phyloP scores from a whole-genome alignment of 2,797 vertebrate genomes.

The Pseudochirops cupreus region DNA sequence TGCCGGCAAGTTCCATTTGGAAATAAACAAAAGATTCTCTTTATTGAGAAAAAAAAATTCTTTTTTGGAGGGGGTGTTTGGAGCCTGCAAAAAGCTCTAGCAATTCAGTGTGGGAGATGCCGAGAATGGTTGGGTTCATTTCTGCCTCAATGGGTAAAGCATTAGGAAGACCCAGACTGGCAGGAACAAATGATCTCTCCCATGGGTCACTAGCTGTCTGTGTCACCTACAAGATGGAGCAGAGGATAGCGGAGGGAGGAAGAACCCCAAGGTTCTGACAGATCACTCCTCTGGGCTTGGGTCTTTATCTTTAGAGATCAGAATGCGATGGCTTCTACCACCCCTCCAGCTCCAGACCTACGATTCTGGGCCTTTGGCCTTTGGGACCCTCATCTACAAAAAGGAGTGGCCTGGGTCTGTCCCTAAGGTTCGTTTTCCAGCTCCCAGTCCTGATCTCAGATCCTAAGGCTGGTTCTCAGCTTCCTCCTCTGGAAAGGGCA shows the following conservation, averaged over 20 bases:
- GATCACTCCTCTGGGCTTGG: neutral
- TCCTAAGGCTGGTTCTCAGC: neutral
- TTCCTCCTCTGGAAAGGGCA: constrained; percentile 3
- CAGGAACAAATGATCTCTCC: constrained; percentile 14
- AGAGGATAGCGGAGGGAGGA: constrained; percentile 10
- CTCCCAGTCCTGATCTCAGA: neutral
- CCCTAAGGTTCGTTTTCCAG: neutral
- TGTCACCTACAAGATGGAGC: constrained; percentile 8
- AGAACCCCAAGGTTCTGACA: constrained; percentile 4
- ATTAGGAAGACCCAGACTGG: constrained; percentile 6
- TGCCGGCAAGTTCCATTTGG: constrained; percentile 55
- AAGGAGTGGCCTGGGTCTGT: neutral
- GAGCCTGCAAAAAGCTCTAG: constrained; percentile 56
- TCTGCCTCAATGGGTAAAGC: neutral
- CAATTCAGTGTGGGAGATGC: constrained; percentile 57
- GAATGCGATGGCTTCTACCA: neutral
- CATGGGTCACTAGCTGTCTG: constrained; percentile 11
- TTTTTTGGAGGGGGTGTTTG: constrained; percentile 38
- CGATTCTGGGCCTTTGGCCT: constrained; percentile 17
- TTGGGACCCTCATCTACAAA: constrained; percentile 17
- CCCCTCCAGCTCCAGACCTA: neutral
- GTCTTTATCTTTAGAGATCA: neutral
- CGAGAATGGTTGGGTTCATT: neutral
- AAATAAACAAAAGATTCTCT: constrained; percentile 61
- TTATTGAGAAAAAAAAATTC: constrained; percentile 52